Conservation (phyloP, 2,113 vertebrate genomes). For the Casuarius casuarius region DNA sequence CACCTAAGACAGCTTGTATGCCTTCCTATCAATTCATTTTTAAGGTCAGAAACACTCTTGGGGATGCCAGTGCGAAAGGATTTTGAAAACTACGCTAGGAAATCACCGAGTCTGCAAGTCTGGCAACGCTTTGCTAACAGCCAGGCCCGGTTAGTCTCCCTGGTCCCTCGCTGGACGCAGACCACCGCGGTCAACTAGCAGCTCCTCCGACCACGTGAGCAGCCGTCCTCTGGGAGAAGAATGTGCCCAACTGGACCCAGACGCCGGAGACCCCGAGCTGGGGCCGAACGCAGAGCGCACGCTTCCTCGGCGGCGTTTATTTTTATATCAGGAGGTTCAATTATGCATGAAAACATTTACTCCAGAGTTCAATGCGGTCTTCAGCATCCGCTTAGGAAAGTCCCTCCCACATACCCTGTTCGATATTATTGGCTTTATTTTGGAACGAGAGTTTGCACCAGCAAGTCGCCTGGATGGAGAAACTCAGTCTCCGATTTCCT, state of each 20-base stretch:
- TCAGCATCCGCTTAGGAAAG: neutral
- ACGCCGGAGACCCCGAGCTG: no score
- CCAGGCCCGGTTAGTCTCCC: neutral
- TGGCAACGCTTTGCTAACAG: slow-evolving; percentile 27
- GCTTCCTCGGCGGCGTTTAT: neutral
- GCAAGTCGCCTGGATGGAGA: neutral
- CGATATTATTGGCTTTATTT: neutral
- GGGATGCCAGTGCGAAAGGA: neutral
- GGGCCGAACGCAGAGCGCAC: no score
- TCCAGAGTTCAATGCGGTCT: neutral
- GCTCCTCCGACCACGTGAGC: neutral
- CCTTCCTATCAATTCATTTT: neutral
- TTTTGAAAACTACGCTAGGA: neutral
- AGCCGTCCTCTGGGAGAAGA: neutral
- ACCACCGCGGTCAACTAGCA: neutral
- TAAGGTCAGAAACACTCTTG: neutral
- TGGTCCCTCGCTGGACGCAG: neutral
- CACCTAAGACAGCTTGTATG: neutral
- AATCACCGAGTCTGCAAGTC: neutral
- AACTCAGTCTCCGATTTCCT: neutral
- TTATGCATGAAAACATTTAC: neutral
- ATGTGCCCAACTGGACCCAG: neutral
- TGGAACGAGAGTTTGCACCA: neutral
- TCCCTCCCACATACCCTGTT: neutral
- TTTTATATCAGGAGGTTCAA: neutral